Evolutionary conservation across 2,113 vertebrate species (phyloP).

Genomic region (Baryphthengus martii): DNA sequence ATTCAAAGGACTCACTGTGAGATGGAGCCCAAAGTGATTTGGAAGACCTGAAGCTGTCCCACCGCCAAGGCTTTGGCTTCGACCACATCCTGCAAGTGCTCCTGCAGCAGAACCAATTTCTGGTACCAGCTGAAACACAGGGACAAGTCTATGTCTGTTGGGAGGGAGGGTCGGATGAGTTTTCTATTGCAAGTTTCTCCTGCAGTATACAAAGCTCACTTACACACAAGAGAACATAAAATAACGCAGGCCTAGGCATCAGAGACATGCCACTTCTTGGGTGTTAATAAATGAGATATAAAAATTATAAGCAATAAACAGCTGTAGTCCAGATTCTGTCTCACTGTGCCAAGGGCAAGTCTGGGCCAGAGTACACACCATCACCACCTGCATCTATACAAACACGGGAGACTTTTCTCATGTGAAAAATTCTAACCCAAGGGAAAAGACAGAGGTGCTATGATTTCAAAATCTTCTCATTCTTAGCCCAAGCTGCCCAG

Average conservation of each 20-base stretch:
- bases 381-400: rapidly evolving
- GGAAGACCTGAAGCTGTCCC: background rate
- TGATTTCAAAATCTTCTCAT: background rate
- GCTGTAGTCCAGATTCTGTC: background rate
- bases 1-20: background rate
- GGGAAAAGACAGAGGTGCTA: background rate
- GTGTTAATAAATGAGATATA: background rate
- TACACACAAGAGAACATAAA: background rate
- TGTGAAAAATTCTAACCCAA: background rate
- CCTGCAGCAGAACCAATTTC: background rate
- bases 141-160: background rate
- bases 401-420: background rate
- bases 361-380: background rate
- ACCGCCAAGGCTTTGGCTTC: background rate
- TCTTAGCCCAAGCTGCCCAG: background rate
- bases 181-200: background rate
- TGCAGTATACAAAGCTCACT: background rate
- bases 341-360: background rate
- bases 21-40: background rate
- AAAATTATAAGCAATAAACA: background rate
- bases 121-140: background rate
- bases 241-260: background rate
- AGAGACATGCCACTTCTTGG: background rate
- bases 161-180: background rate
- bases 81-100: background rate